Evolutionary conservation across 2,113 vertebrate species (phyloP).

Genomic region (Smithornis capensis): DNA sequence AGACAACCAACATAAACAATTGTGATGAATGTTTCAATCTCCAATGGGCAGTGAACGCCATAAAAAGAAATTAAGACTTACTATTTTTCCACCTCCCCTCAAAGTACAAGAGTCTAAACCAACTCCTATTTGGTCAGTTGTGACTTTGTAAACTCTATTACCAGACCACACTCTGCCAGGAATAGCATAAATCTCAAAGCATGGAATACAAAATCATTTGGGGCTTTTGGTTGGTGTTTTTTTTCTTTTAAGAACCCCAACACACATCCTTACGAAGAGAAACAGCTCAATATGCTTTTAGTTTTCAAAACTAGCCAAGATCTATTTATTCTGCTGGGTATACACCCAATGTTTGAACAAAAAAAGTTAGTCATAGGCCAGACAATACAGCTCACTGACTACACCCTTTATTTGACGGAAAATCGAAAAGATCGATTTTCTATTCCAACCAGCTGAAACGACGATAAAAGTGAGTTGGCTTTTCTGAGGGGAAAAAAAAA

Average conservation of each 20-base stretch:
- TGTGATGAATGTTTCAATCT: constrained; percentile 25
- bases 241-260: background rate
- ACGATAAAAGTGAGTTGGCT: background rate
- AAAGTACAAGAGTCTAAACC: constrained; percentile 35
- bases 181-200: constrained; percentile 21
- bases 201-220: constrained; percentile 2
- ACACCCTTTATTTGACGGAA: background rate
- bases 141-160: constrained; percentile 18
- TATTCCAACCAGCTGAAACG: background rate
- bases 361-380: constrained; percentile 24
- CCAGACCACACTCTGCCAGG: background rate
- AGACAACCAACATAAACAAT: constrained; percentile 46
- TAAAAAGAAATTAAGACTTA: constrained; percentile 49
- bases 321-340: constrained; percentile 25
- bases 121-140: constrained; percentile 5
- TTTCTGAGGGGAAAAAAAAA: background rate
- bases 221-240: background rate
- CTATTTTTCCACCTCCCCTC: constrained; percentile 30
- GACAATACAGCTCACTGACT: background rate
- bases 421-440: background rate
- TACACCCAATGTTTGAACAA: background rate
- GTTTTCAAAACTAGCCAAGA: background rate
- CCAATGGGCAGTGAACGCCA: constrained; percentile 10
- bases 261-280: background rate
- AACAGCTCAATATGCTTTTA: background rate